Evolutionary conservation across 92 coral and sea anemone genomes (phyloP).

Genomic region (Epizoanthus scotinus): DNA sequence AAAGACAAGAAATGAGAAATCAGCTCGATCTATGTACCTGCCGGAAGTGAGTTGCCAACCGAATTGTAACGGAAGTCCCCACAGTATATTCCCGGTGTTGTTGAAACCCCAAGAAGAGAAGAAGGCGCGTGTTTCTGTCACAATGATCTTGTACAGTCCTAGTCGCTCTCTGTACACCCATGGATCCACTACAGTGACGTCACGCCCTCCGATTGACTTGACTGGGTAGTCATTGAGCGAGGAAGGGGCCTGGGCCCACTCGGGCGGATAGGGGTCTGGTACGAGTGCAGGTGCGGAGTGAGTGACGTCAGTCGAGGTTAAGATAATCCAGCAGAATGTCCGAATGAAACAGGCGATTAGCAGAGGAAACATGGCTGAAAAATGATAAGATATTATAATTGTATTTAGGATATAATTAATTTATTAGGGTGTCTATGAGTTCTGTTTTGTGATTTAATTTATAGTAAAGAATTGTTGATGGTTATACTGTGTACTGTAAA

Average conservation of each 20-base stretch:
- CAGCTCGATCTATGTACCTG: constrained; percentile 20
- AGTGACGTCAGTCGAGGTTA: no score
- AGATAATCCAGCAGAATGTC: no score
- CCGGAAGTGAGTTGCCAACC: constrained; percentile 85
- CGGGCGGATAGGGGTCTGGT: constrained; percentile 70
- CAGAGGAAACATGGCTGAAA: no score
- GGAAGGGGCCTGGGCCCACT: constrained; percentile 64
- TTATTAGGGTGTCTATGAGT: no score
- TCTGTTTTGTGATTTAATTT: no score
- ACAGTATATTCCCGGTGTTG: constrained; percentile 80
- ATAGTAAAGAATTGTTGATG: no score
- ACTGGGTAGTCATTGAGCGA: constrained; percentile 67
- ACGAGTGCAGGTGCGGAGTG: neutral
- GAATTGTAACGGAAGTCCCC: constrained; percentile 90
- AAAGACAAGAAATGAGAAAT: no score
- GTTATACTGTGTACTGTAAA: no score
- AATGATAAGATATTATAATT: no score
- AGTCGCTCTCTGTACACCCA: constrained; percentile 75
- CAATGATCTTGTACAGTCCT: constrained; percentile 68
- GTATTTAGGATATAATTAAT: no score
- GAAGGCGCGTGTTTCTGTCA: constrained; percentile 52
- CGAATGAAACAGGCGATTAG: no score
- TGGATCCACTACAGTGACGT: constrained; percentile 62
- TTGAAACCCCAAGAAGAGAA: constrained; percentile 81
- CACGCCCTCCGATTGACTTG: constrained; percentile 37